Conservation (phyloP, 2,888 invertebrate genomes). For the Hirtodrosophila duncani region DNA sequence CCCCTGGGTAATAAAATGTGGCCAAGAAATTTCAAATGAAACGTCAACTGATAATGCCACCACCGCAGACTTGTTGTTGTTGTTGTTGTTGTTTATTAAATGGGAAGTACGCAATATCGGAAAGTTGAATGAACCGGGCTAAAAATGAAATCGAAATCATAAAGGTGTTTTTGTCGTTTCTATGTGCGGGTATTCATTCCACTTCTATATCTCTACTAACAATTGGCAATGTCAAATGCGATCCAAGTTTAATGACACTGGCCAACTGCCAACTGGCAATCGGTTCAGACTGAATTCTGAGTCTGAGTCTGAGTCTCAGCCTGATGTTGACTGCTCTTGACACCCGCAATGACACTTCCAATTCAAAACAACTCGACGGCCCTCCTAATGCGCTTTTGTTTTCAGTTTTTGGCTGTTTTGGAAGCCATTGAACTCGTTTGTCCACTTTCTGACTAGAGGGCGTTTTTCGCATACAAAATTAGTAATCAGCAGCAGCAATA, state of each 20-base stretch:
- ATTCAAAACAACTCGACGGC: too few species aligned
- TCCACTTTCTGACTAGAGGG: conserved; percentile 54
- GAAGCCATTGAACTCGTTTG: conserved; percentile 59
- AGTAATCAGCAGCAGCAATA: conserved; percentile 4
- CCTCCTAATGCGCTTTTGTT: too few species aligned
- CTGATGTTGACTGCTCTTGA: too few species aligned
- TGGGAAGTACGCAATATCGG: neutral
- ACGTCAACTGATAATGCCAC: conserved; percentile 47
- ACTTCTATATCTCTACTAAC: conserved; percentile 30
- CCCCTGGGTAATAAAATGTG: conserved; percentile 18
- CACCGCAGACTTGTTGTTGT: neutral
- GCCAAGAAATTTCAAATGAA: conserved; percentile 30
- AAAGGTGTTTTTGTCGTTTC: conserved; percentile 10
- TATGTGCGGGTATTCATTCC: conserved; percentile 31
- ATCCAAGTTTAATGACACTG: conserved; percentile 67
- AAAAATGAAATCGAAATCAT: conserved; percentile 2
- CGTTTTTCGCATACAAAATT: conserved; percentile 41
- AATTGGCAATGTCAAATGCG: conserved; percentile 62
- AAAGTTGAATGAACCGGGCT: conserved; percentile 7
- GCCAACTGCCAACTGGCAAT: too few species aligned
- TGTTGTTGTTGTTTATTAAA: neutral
- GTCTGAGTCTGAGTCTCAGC: too few species aligned
- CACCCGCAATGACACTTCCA: too few species aligned
- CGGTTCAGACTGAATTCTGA: too few species aligned
- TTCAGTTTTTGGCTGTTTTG: conserved; percentile 1